A percentile compares a stretch with the other conserved stretches of the same genome.
Evolutionary conservation across 2,113 vertebrate species (phyloP).

Genomic region (Melanotaenia duboulayi): DNA sequence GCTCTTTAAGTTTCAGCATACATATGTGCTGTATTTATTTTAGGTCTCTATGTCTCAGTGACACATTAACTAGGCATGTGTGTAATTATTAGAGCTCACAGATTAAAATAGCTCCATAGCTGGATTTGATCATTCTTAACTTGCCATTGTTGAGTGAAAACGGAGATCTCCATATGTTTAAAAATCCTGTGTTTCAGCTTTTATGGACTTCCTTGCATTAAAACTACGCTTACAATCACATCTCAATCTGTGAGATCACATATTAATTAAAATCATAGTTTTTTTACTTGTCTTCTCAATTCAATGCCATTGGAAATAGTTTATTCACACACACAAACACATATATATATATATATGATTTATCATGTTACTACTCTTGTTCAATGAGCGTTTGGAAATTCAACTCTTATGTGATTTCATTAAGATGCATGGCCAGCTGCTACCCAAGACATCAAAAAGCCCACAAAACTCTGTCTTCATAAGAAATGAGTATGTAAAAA

Average conservation of each 20-base stretch:
- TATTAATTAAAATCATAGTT: constrained; percentile 8
- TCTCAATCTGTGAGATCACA: constrained; percentile 22
- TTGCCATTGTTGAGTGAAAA: neutral
- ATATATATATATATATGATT: no score
- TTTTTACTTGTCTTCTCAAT: constrained; percentile 14
- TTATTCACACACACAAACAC: neutral
- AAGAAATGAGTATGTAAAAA: no score
- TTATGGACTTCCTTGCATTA: constrained; percentile 7
- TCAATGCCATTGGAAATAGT: neutral
- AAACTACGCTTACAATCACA: constrained; percentile 34
- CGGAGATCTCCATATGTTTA: constrained; percentile 13
- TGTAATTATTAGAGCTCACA: neutral
- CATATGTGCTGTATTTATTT: neutral
- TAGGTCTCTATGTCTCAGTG: constrained; percentile 7
- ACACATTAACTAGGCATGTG: neutral
- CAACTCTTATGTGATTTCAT: constrained; percentile 7
- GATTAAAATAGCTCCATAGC: neutral
- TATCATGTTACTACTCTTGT: neutral
- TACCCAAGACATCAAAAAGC: constrained; percentile 33
- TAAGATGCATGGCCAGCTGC: constrained; percentile 18
- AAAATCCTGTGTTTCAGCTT: constrained; percentile 14
- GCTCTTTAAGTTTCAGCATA: neutral
- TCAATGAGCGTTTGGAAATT: no score
- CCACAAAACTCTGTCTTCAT: no score
- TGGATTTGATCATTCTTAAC: neutral